These are phyloP conservation scores for Copidosoma aretas DNA, from an alignment of 2,888 invertebrate species.

Conservation along the genomic window DNA sequence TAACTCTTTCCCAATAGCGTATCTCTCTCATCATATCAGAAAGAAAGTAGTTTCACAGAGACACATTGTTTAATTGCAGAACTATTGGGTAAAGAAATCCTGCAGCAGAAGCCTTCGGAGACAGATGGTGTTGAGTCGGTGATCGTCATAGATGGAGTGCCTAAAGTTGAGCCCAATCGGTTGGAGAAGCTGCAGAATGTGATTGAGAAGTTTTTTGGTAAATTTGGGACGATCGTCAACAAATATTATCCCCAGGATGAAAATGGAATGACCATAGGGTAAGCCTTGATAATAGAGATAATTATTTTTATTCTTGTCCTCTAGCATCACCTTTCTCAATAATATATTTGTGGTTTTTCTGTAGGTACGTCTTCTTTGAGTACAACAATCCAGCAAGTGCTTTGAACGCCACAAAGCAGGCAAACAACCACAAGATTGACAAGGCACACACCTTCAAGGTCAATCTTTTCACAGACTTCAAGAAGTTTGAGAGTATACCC, in stretches of 20 bases:
- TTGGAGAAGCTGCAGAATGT: constrained; percentile 92
- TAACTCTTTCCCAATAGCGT: too few species aligned
- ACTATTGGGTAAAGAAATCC: constrained; percentile 87
- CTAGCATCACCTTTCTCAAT: not conserved
- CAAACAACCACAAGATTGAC: constrained; percentile 94
- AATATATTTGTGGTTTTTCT: constrained; percentile 21
- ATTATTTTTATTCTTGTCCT: not conserved
- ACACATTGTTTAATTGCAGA: constrained; percentile 67
- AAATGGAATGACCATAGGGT: constrained; percentile 85
- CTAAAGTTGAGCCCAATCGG: constrained; percentile 90
- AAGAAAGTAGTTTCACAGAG: not conserved
- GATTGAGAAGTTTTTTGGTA: constrained; percentile 87
- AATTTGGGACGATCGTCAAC: constrained; percentile 86
- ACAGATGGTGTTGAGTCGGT: constrained; percentile 96
- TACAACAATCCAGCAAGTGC: constrained; percentile 85
- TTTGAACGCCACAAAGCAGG: constrained; percentile 84
- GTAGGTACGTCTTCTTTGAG: constrained; percentile 87
- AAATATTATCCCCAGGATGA: constrained; percentile 87
- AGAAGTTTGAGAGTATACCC: constrained; percentile 89
- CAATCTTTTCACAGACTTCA: constrained; percentile 93
- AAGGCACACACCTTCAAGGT: constrained; percentile 93
- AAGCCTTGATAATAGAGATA: too few species aligned
- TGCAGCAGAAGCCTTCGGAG: constrained; percentile 89
- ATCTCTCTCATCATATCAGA: too few species aligned
- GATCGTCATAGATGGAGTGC: constrained; percentile 95